Percentiles rank a stretch among this genome's conserved stretches.
Conservation (phyloP, 2,113 vertebrate species). For the Kobus ellipsiprymnus region DNA sequence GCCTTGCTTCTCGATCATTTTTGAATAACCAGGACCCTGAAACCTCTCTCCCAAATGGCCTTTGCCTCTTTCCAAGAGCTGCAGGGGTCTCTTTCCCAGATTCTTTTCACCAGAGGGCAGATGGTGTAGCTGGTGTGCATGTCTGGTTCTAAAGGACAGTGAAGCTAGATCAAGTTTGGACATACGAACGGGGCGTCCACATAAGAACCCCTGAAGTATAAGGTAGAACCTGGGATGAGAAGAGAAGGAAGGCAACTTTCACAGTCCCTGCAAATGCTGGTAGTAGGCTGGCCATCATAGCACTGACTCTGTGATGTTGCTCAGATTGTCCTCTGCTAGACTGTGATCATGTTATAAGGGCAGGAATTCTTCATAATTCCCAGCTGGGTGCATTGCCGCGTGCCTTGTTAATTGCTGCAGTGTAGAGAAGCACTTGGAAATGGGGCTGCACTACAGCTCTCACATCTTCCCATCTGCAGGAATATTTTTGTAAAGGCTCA, state of each 20-base stretch:
- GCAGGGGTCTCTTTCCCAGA: not conserved
- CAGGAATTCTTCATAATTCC: not conserved
- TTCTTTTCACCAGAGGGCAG: not conserved
- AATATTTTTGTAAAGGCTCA: not conserved
- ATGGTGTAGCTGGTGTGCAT: not conserved
- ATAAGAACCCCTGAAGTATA: not conserved
- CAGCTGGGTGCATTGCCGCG: not conserved
- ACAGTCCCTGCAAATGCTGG: not conserved
- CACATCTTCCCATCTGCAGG: not conserved
- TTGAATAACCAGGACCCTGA: not conserved
- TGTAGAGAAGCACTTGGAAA: not conserved
- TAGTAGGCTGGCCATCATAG: accelerated
- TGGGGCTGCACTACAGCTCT: not conserved
- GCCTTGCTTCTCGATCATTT: not conserved
- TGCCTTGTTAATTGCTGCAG: not conserved
- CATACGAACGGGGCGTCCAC: not conserved
- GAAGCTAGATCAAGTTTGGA: not conserved
- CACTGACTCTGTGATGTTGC: not conserved
- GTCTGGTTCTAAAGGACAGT: not conserved
- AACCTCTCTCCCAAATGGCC: not conserved
- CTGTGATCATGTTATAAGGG: not conserved
- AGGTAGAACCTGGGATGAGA: not conserved
- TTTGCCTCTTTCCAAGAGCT: not conserved
- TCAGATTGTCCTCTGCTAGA: not conserved
- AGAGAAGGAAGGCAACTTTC: not conserved